phyloP scores from a whole-genome alignment of 2,888 invertebrate species.

The Lasioglossum marginatum region DNA sequence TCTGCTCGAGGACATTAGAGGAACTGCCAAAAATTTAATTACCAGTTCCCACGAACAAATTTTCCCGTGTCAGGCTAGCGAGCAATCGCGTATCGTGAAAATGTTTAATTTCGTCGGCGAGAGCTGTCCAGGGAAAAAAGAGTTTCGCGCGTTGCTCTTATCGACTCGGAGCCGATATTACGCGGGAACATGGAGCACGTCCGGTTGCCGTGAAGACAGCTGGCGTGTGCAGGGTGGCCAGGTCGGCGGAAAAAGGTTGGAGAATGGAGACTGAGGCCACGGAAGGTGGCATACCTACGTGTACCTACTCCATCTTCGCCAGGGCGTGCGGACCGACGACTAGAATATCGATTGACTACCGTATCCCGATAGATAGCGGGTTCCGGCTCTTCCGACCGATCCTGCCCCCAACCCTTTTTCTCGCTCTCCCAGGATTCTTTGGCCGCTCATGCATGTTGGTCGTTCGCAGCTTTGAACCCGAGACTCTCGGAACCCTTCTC shows the following conservation, averaged over 20 bases:
- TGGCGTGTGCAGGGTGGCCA: conserved; percentile 21
- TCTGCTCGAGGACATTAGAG: background rate
- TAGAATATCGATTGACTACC: conserved; percentile 72
- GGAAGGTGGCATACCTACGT: conserved; percentile 65
- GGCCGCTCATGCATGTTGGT: conserved; percentile 67
- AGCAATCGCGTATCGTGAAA: background rate
- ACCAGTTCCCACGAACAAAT: background rate
- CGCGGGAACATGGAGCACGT: conserved; percentile 35
- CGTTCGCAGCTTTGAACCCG: conserved; percentile 46
- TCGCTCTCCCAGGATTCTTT: conserved; percentile 61
- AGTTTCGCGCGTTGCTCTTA: conserved; percentile 30
- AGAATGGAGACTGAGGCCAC: conserved; percentile 46
- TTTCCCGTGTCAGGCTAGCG: background rate
- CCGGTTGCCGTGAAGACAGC: conserved; percentile 52
- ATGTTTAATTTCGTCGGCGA: conserved; percentile 31
- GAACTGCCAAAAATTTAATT: background rate
- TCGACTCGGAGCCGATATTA: conserved; percentile 43
- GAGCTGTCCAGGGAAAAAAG: conserved; percentile 4
- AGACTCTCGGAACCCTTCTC: conserved; percentile 31
- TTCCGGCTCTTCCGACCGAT: conserved; percentile 50
- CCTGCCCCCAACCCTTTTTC: conserved; percentile 22
- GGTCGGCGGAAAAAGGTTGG: conserved; percentile 29
- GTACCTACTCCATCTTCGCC: conserved; percentile 67
- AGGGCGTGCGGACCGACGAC: conserved; percentile 62
- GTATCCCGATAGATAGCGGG: conserved; percentile 60